These are phyloP conservation scores for Cheilosia scutellata DNA, from an alignment of 2,888 invertebrate species.

Conservation along the genomic window DNA sequence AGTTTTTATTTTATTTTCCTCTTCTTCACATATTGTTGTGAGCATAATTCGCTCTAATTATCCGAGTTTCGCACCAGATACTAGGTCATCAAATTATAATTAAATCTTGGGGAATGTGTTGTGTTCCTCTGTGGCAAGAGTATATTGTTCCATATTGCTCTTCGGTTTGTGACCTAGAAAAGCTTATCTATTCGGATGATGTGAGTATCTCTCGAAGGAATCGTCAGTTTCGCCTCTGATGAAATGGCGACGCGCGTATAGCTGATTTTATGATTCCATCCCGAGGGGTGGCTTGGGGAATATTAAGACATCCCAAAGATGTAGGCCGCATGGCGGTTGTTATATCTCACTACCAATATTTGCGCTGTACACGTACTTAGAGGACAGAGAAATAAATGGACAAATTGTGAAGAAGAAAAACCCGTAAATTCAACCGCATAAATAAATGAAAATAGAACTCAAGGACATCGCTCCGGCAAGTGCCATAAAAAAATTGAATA, in stretches of 20 bases:
- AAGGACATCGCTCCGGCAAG: conserved; percentile 64
- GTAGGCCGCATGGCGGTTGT: conserved; percentile 29
- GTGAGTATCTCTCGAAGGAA: conserved; percentile 52
- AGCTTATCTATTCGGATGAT: conserved; percentile 24
- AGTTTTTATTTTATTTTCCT: background rate
- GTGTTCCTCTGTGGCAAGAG: conserved; percentile 12
- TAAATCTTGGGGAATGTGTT: conserved; percentile 39
- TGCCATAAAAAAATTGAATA: conserved; percentile 64
- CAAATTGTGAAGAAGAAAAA: conserved; percentile 33
- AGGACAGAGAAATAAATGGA: conserved; percentile 19
- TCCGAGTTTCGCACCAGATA: conserved; percentile 20
- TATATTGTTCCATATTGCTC: conserved; percentile 8
- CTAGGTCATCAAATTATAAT: conserved; percentile 50
- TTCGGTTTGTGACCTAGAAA: conserved; percentile 60
- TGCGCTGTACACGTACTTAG: background rate
- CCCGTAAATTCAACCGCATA: conserved; percentile 47
- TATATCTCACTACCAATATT: conserved; percentile 7
- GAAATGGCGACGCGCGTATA: conserved; percentile 27
- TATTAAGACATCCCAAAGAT: conserved; percentile 24
- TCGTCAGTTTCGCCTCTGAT: conserved; percentile 24
- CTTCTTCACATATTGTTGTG: conserved; percentile 10
- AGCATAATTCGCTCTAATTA: conserved; percentile 66
- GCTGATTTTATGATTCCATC: conserved; percentile 56
- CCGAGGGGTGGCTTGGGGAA: conserved; percentile 30
- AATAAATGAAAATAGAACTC: conserved; percentile 68